phyloP scores from a whole-genome alignment of 30 jellyfish, hydroid and myxozoan species.

The Pseudorhiza aurosa region DNA sequence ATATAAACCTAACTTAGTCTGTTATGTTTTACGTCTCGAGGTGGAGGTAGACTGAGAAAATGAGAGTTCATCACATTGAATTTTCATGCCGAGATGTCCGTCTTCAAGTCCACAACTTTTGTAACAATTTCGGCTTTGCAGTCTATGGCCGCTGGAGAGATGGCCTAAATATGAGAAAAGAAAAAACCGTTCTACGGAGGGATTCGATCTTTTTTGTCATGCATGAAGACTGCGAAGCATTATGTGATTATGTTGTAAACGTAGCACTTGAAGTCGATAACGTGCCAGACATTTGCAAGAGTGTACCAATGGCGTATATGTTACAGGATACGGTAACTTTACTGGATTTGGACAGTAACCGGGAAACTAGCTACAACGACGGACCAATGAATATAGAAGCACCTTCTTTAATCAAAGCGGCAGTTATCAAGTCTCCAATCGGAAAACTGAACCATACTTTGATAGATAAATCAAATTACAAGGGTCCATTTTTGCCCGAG shows the following conservation, averaged over 20 bases:
- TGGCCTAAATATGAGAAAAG: conserved; percentile 1
- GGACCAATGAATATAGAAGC: not conserved
- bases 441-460: conserved; percentile 81
- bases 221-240: conserved; percentile 31
- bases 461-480: conserved; percentile 40
- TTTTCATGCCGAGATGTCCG: conserved; percentile 56
- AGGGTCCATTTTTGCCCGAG: conserved; percentile 80
- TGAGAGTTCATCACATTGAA: conserved; percentile 89
- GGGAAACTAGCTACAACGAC: not conserved
- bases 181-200: conserved; percentile 50
- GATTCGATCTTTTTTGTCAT: conserved; percentile 47
- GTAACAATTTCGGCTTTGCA: conserved; percentile 39
- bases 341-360: not conserved
- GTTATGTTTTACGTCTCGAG: too few species aligned
- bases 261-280: conserved; percentile 71
- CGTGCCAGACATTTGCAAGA: conserved; percentile 44
- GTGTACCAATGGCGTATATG: not conserved
- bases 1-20: too few species aligned
- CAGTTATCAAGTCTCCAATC: conserved; percentile 79
- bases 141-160: conserved; percentile 53
- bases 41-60: too few species aligned
- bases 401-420: conserved; percentile 30
- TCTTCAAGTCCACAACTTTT: conserved; percentile 47
- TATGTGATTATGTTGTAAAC: conserved; percentile 73
- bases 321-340: not conserved